Evolutionary conservation across 2,888 invertebrate genomes (phyloP), one percentile per base, ranked within the genome.

Genomic region (Hetaerina titia): DNA sequence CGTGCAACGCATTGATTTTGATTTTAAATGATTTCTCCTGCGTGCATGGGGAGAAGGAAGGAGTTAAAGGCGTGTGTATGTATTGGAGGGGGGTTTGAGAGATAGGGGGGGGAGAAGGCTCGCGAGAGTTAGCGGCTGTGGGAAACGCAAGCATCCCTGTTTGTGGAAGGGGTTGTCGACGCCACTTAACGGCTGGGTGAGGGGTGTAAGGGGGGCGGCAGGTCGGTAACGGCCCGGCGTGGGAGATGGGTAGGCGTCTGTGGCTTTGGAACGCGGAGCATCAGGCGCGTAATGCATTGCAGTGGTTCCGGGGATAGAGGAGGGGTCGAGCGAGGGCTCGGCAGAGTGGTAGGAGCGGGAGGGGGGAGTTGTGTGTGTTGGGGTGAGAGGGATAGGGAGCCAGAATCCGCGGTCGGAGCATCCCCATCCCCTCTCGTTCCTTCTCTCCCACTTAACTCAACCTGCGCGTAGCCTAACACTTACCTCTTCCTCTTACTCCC

Each of bases 241-340:
- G 81, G 81, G 11, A 58, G 56, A 19, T 15, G 90, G 90, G 63
- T 13, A 22, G 69, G 92, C 92, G 92, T 74, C 69, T 92, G 92
- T 69, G 92, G 92, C 92, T 92, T 92, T 69, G 92, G 74, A 69
- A 64, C 90, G 90, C 64, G 90, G 90, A 90, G 90, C 90, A 90
- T 90, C 90, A 90, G 64, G 92, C 92, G 92, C 92, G 92, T 92
- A 92, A 92, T 92, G 92, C 92, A 92, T 92, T 92, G 92, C 69
- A 69, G 92, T 92, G 69, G 90, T 25, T 63, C 45, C 45, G 56
- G 9, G 64, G 45, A 31, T 17, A 4, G 45, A 4, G 11, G 6
- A 13, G 81, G 31, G 11, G 58, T 19, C 4, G 89, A 60, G 90
- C n/a, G 81, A 81, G 81, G 81, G 2, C 25, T 60, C 4, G 60